Evolutionary conservation across 2,113 vertebrate species (phyloP).

Genomic region (Hippoglossus stenolepis): DNA sequence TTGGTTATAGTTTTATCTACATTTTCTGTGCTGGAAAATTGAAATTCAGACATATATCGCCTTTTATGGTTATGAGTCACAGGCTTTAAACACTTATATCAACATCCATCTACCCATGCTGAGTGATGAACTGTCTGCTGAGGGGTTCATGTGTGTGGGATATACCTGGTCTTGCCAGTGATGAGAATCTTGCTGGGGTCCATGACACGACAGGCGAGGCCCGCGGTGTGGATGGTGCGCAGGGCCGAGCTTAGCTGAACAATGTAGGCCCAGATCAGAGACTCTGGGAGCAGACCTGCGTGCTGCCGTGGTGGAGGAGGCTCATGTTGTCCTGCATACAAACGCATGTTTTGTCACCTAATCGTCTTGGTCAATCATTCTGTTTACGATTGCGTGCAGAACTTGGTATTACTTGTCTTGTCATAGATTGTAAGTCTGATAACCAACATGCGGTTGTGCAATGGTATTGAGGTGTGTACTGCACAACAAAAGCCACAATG

Average conservation of each 20-base stretch:
- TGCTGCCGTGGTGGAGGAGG: slow-evolving; percentile 96
- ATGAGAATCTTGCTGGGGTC: slow-evolving; percentile 99
- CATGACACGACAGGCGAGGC: slow-evolving; percentile 97
- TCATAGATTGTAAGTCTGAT: not conserved
- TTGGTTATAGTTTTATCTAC: slow-evolving; percentile 17
- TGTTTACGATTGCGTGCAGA: not conserved
- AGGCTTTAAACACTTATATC: not conserved
- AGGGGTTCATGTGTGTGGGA: not conserved
- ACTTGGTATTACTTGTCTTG: not conserved
- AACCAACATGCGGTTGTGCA: not conserved
- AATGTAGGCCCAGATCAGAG: slow-evolving; percentile 98
- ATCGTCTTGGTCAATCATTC: not conserved
- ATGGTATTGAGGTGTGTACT: not conserved
- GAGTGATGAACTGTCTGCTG: not conserved
- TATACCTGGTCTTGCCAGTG: slow-evolving; percentile 96
- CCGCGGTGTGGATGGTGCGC: slow-evolving; percentile 96
- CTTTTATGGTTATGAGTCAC: not conserved
- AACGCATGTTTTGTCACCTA: not conserved
- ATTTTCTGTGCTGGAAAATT: not conserved
- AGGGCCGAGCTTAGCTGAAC: slow-evolving; percentile 97
- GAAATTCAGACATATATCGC: not conserved
- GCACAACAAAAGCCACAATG: slow-evolving; percentile 17
- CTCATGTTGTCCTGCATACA: slow-evolving; percentile 90
- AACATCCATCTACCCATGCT: not conserved
- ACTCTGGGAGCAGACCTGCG: slow-evolving; percentile 95